A percentile compares a stretch with the other conserved stretches of the same genome.
Conservation (phyloP, 1,140 invertebrate genomes). For the Akabosia matsudoensis region DNA sequence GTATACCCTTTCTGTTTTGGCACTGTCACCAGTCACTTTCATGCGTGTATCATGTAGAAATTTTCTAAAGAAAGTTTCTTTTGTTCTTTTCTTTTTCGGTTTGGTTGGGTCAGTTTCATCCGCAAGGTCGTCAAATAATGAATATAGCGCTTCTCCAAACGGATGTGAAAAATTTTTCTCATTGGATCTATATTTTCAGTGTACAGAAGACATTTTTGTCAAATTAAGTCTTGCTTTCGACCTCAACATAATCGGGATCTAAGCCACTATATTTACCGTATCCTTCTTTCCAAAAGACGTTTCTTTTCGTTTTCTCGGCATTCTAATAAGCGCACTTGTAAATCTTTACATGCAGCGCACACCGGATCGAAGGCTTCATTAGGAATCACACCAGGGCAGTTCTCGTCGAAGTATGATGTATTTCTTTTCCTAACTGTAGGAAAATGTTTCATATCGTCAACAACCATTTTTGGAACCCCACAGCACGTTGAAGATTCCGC, state of each 20-base stretch:
- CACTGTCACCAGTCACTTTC: conserved; percentile 16
- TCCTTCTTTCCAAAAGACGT: not conserved
- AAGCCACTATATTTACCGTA: no score
- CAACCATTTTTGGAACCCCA: conserved; percentile 30
- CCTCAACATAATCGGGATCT: no score
- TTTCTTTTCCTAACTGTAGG: conserved; percentile 26
- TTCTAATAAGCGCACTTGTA: conserved; percentile 21
- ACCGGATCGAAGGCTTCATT: conserved; percentile 26
- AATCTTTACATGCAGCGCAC: conserved; percentile 25
- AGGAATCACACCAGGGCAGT: conserved; percentile 36
- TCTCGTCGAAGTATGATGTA: conserved; percentile 25
- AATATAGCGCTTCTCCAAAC: conserved; percentile 32
- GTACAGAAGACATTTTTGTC: no score
- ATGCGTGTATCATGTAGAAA: not conserved
- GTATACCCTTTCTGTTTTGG: not conserved
- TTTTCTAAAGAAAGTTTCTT: conserved; percentile 12
- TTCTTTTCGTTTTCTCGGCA: conserved; percentile 16
- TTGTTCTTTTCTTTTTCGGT: conserved; percentile 22
- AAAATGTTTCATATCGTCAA: conserved; percentile 32
- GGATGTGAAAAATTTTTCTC: conserved; percentile 17
- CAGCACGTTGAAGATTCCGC: conserved; percentile 30
- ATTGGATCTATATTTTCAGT: not conserved
- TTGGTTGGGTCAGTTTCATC: conserved; percentile 23
- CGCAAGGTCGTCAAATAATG: conserved; percentile 7
- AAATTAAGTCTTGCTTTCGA: no score